Base-by-base conservation (phyloP, 2,113 vertebrate species). In the Empidonax traillii region DNA sequence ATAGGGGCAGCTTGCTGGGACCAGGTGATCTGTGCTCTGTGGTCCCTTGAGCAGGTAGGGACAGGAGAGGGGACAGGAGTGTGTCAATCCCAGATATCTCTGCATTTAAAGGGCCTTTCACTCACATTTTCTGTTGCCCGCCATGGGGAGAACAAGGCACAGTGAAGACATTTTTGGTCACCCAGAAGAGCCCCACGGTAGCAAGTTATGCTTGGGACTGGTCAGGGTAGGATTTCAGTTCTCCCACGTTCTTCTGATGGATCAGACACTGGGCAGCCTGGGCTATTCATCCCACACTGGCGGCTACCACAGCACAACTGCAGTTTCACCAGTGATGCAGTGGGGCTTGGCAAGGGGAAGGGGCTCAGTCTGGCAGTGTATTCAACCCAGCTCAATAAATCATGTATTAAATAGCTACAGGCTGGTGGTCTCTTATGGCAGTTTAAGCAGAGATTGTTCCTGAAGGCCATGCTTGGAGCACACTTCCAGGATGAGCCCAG, bases 351-450 rank as follows among this genome's bases (percentile, higher is more conserved):
- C 2, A 1, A 23, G 31, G 37, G 27, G 28, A 62, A 12, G 8
- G n/a, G 22, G 20, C 5, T 33, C 67, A n/a, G 31, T 25, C 23
- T 74, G 88, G 79, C 49, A 46, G 8, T 81, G 47, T 73, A 87
- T 35, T 31, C 51, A 55, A 74, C 19, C 25, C 56, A 67, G 67
- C 87, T 94, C 76, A 97, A 94, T 94, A 94, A 95, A 92, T 35
- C 10, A 10, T 39, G 46, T 67, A 12, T 39, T 25, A 51, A 84
- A 49, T 17, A 53, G 78, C 39, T 22, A 8, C 35, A 66, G 47
- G 20, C 55, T 94, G 46, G 27, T 61, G 37, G 6, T 55, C 25
- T 62, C 35, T 71, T 3, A 31, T 1, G 6, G 65, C 25, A 75
- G 7, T 52, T 76, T 39, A 49, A 28, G 8, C 51, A 47, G 35